Evolutionary conservation across 2,888 invertebrate genomes (phyloP).

Genomic region (Eustalomyia histrio): DNA sequence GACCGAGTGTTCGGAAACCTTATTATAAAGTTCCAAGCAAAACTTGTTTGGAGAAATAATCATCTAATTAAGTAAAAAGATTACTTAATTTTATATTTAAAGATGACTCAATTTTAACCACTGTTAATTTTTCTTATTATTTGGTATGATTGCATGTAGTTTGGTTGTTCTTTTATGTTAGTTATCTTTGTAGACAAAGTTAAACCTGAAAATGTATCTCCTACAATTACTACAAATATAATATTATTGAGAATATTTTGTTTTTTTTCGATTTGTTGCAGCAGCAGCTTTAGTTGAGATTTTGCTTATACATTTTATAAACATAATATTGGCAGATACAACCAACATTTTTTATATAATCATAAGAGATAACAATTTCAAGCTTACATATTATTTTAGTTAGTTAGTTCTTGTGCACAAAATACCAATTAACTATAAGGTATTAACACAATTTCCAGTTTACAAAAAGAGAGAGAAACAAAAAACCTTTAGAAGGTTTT

Average conservation of each 20-base stretch:
- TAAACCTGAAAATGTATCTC: conserved; percentile 30
- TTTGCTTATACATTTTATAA: background rate
- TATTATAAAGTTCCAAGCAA: no score
- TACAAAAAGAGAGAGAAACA: background rate
- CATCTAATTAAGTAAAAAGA: no score
- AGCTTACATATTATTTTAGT: conserved; percentile 3
- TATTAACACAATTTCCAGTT: conserved; percentile 47
- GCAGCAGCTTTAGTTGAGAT: background rate
- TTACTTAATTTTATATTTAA: no score
- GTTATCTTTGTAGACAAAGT: conserved; percentile 28
- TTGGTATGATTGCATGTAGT: conserved; percentile 28
- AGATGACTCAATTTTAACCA: background rate
- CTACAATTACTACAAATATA: conserved; percentile 17
- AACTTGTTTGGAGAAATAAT: no score
- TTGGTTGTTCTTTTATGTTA: background rate
- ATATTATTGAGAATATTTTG: conserved; percentile 27
- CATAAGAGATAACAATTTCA: conserved; percentile 37
- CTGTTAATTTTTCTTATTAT: conserved; percentile 25
- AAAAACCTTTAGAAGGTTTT: conserved; percentile 19
- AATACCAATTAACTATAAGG: conserved; percentile 28
- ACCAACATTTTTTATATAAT: conserved; percentile 30
- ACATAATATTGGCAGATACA: background rate
- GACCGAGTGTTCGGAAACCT: no score
- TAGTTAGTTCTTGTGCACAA: background rate
- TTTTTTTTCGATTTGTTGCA: conserved; percentile 14